Evolutionary conservation across 1,140 invertebrate species (phyloP).

Genomic region (Protaetia brevitarsis): DNA sequence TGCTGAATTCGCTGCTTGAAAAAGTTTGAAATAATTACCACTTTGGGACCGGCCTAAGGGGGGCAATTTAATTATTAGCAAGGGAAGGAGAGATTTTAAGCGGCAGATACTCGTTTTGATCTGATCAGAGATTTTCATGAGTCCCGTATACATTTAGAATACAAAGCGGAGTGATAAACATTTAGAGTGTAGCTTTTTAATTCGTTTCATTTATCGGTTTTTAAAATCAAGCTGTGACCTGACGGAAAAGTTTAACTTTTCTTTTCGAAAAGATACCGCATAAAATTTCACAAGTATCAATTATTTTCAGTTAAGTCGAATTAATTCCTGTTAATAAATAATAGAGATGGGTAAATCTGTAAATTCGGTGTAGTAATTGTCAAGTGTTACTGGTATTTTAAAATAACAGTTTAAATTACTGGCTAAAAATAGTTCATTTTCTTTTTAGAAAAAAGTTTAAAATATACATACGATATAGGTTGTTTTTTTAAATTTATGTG

Average conservation of each 20-base stretch:
- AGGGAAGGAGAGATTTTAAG: not conserved
- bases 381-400: too few species aligned
- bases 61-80: constrained; percentile 12
- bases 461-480: too few species aligned
- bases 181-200: not conserved
- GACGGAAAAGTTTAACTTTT: not conserved
- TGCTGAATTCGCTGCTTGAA: not conserved
- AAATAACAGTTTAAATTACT: too few species aligned
- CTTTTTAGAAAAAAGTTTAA: too few species aligned
- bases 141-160: not conserved
- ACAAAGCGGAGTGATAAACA: not conserved
- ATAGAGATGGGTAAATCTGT: not conserved
- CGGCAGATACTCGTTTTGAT: not conserved
- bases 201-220: not conserved
- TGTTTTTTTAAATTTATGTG: too few species aligned
- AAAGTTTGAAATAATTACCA: constrained; percentile 17
- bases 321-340: too few species aligned
- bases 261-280: too few species aligned
- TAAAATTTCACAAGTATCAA: too few species aligned
- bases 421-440: too few species aligned
- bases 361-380: too few species aligned
- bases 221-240: not conserved
- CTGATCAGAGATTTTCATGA: not conserved
- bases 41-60: not conserved
- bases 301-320: not conserved